Evolutionary conservation across 2,888 invertebrate species (phyloP).

Genomic region (Zelleria hepariella): DNA sequence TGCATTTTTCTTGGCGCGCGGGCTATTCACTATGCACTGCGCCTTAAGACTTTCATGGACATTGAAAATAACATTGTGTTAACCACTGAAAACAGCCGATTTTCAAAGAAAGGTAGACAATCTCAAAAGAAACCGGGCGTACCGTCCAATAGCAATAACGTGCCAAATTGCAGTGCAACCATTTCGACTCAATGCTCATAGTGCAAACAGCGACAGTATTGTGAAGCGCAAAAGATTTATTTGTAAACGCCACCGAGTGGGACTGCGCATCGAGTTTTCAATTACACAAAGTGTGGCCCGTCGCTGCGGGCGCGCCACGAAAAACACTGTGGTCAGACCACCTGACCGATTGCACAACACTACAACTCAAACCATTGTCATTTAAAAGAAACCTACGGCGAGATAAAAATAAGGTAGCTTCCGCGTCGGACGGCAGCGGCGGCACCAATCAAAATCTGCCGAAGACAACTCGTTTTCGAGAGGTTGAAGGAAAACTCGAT

Average conservation of each 20-base stretch:
- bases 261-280: conserved; percentile 69
- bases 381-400: conserved; percentile 38
- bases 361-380: background rate
- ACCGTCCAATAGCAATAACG: background rate
- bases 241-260: conserved; percentile 54
- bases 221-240: conserved; percentile 45
- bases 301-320: conserved; percentile 52
- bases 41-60: too few species aligned
- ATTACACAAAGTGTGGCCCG: conserved; percentile 67
- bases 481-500: conserved; percentile 69
- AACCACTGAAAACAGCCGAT: too few species aligned
- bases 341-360: conserved; percentile 53
- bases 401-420: conserved; percentile 44
- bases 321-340: conserved; percentile 58
- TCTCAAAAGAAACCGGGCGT: too few species aligned
- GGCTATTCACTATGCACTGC: too few species aligned
- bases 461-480: conserved; percentile 61
- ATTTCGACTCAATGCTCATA: background rate
- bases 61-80: too few species aligned
- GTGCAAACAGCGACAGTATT: background rate
- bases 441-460: conserved; percentile 7
- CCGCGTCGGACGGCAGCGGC: conserved; percentile 25
- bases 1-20: too few species aligned
- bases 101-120: too few species aligned
- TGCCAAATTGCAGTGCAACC: background rate